Percentiles rank a stretch among this genome's conserved stretches.
Conservation (phyloP, 2,113 vertebrate genomes). For the Myodes glareolus region DNA sequence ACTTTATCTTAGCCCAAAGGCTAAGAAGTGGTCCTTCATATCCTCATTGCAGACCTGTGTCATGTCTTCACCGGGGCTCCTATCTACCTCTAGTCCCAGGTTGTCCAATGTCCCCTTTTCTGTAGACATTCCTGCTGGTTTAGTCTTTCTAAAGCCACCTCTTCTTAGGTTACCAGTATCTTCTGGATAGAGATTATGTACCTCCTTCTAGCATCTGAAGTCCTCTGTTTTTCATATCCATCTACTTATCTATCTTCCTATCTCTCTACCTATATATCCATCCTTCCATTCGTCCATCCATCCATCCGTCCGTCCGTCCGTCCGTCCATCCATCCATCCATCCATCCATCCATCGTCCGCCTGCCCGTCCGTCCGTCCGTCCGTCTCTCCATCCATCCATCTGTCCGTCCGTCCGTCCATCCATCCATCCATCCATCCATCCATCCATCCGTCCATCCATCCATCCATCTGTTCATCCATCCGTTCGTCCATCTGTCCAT, state of each 20-base stretch:
- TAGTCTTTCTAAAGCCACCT: background rate
- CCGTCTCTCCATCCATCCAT: background rate
- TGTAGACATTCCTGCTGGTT: background rate
- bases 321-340: background rate
- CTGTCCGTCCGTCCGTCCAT: background rate
- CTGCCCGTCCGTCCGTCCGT: too few relatives aligned
- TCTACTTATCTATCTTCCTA: background rate
- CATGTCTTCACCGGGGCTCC: background rate
- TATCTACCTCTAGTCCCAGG: background rate
- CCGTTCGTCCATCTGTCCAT: background rate
- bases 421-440: background rate
- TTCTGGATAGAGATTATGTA: background rate
- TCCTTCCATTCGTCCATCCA: background rate
- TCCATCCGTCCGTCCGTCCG: background rate
- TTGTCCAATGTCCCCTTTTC: background rate
- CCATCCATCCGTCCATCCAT: background rate
- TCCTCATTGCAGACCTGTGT: background rate
- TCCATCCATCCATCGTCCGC: background rate
- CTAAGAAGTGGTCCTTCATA: background rate
- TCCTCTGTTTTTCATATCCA: background rate
- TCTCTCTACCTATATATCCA: background rate
- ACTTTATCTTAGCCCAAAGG: background rate
- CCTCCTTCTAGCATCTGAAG: background rate
- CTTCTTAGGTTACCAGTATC: slow-evolving; percentile 2
- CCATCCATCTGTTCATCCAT: background rate